phyloP scores from a whole-genome alignment of 2,888 invertebrate genomes.

The Machimus atricapillus region DNA sequence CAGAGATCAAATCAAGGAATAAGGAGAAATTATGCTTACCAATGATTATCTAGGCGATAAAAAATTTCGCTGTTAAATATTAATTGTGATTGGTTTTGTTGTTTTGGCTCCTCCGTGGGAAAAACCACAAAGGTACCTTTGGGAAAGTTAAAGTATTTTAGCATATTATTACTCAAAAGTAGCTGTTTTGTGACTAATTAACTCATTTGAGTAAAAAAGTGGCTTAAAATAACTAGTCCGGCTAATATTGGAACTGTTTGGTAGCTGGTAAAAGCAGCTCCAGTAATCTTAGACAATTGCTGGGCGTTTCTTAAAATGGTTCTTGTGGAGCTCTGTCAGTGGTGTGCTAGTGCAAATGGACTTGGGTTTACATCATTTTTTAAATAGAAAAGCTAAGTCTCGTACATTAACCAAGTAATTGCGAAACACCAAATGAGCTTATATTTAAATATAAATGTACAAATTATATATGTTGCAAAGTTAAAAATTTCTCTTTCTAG shows the following conservation, averaged over 20 bases:
- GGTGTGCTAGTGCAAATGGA: background rate
- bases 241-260: background rate
- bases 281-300: background rate
- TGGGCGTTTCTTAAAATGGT: background rate
- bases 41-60: conserved; percentile 13
- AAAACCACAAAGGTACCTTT: conserved; percentile 60
- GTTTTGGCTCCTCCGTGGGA: conserved; percentile 61
- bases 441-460: background rate
- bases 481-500: conserved; percentile 63
- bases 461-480: background rate
- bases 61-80: conserved; percentile 44
- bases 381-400: background rate
- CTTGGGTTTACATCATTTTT: background rate
- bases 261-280: background rate
- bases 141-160: background rate
- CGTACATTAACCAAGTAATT: background rate
- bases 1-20: background rate
- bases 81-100: conserved; percentile 58
- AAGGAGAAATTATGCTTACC: background rate
- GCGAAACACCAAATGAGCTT: background rate
- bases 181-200: background rate
- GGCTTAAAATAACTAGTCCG: background rate
- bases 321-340: background rate
- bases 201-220: background rate
- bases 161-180: background rate